Base-by-base conservation (phyloP, 2,113 vertebrate genomes). In the Corythoichthys haematopterus region DNA sequence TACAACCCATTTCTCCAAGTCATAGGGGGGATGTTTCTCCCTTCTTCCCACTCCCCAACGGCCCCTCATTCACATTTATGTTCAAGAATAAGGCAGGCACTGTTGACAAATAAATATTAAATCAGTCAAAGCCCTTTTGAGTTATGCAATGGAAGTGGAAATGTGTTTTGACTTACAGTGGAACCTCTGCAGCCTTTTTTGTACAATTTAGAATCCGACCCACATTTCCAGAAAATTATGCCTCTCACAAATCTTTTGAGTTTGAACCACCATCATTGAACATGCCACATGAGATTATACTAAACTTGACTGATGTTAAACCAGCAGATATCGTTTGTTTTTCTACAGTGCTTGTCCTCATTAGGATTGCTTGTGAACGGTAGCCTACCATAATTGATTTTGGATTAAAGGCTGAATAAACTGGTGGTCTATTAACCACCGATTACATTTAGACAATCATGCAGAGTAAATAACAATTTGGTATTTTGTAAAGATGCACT, bases 11-110 rank as follows among this genome's bases (percentile, higher is more conserved):
- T 37, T 57, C 50, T 45, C n/a, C 47, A 55, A 50, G 69, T 69
- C 50, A 68, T 36, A 67, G 28, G 37, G 37, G 68, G 9, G 68
- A 74, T 75, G 60, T 53, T 77, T 66, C 55, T 5, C 57, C 33
- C 56, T 64, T 57, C 58, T 71, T 55, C 55, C 1, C 40, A 14
- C 51, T 6, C 46, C 50, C 57, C 36, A 35, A 20, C 15, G 70
- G 61, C 59, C 59, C 48, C 65, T 69, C 16, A 67, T 66, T 55
- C 64, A 53, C 57, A 71, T 78, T 70, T 60, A 62, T 62, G 43
- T 62, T 62, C 43, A 62, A 20, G 60, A 46, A 62, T 57, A 12
- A 57, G 5, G 55, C 11, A 57, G 55, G 55, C 55, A 35, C 33
- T 57, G 55, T 36, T 57, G 33, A 57, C 33, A 57, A 57, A 57